Percentiles rank a stretch among this genome's conserved stretches.
Evolutionary conservation across 2,797 vertebrate genomes (phyloP).

Genomic region (Chaunax sp.): DNA sequence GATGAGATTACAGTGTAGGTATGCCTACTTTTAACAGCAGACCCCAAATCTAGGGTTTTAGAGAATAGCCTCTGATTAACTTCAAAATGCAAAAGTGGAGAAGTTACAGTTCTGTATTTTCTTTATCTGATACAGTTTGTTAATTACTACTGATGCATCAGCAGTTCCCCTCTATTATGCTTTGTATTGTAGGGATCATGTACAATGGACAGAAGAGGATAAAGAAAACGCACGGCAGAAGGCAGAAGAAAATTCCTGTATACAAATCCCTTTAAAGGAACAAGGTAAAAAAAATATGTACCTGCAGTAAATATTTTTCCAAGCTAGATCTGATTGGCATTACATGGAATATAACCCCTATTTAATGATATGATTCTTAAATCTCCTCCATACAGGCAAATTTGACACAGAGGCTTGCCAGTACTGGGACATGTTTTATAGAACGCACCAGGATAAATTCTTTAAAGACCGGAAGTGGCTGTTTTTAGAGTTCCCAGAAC

Average conservation of each 20-base stretch:
- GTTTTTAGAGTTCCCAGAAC: conserved; percentile 92
- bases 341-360: background rate
- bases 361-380: background rate
- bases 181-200: conserved; percentile 87
- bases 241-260: conserved; percentile 87
- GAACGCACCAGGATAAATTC: conserved; percentile 90
- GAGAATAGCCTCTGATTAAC: background rate
- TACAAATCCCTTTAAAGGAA: conserved; percentile 81
- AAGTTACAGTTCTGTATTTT: background rate
- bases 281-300: conserved; percentile 80
- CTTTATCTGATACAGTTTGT: conserved; percentile 10
- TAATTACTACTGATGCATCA: background rate
- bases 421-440: conserved; percentile 94
- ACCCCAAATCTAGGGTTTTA: background rate
- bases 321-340: background rate
- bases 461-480: conserved; percentile 94
- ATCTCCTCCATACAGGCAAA: conserved; percentile 79
- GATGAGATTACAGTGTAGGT: background rate
- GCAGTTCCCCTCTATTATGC: conserved; percentile 8
- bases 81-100: background rate
- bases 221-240: conserved; percentile 83
- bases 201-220: conserved; percentile 92
- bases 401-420: conserved; percentile 87
- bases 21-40: background rate
- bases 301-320: background rate